Percentiles rank a stretch among this genome's conserved stretches.
Evolutionary conservation across 2,113 vertebrate species (phyloP).

Genomic region (Ivindomyrus marchei): DNA sequence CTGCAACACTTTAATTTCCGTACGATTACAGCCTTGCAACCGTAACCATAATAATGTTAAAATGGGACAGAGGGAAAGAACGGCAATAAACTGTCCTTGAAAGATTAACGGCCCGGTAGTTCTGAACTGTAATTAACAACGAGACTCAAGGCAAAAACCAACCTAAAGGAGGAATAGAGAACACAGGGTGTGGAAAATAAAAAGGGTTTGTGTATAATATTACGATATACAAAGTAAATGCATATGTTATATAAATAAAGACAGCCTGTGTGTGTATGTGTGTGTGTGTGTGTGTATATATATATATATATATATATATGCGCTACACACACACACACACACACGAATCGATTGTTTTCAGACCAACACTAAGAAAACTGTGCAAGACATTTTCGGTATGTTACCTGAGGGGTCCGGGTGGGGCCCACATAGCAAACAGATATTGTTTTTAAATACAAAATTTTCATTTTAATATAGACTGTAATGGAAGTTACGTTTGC

Average conservation of each 20-base stretch:
- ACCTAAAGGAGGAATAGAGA: constrained; percentile 35
- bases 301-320: not conserved
- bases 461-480: not conserved
- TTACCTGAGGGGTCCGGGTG: not conserved
- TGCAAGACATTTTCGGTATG: not conserved
- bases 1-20: constrained; percentile 32
- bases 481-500: not conserved
- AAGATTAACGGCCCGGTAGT: constrained; percentile 63
- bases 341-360: not conserved
- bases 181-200: constrained; percentile 27
- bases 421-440: not conserved
- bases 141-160: constrained; percentile 39
- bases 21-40: constrained; percentile 62
- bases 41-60: constrained; percentile 68
- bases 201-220: not conserved
- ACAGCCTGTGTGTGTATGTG: not conserved
- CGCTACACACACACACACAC: not conserved
- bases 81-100: constrained; percentile 65
- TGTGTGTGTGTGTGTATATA: not conserved
- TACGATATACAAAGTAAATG: not conserved
- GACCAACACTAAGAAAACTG: not conserved
- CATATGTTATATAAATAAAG: not conserved
- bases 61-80: constrained; percentile 64
- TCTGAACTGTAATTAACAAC: constrained; percentile 67
- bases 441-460: not conserved